Conservation (phyloP, 2,797 vertebrate genomes). For the Fringilla coelebs region DNA sequence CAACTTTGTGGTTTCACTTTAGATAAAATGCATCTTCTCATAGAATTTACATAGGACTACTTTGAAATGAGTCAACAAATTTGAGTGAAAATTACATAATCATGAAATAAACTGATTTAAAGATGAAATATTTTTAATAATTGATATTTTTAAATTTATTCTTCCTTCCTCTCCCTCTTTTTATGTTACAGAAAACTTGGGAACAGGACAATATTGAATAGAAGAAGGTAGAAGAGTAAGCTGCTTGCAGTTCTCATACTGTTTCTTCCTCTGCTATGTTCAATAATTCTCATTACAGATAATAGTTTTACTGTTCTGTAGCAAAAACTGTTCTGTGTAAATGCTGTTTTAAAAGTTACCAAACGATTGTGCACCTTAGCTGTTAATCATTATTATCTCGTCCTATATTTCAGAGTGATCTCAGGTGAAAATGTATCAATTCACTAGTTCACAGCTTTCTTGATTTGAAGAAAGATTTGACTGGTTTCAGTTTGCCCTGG, state of each 20-base stretch:
- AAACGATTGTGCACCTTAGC: background rate
- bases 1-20: background rate
- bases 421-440: background rate
- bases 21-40: background rate
- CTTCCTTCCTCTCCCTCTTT: background rate
- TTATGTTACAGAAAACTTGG: constrained; percentile 10
- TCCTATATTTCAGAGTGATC: background rate
- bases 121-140: background rate
- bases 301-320: background rate
- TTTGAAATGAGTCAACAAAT: background rate
- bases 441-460: background rate
- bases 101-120: background rate
- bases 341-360: background rate
- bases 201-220: background rate
- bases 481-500: background rate
- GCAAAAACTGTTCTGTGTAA: background rate
- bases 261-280: background rate
- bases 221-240: constrained; percentile 23
- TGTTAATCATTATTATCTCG: background rate
- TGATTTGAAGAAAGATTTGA: background rate
- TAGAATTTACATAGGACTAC: background rate
- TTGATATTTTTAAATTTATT: background rate
- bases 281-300: background rate
- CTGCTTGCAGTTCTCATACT: background rate
- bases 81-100: background rate